Conservation (phyloP, 2,113 vertebrate genomes). For the Pachycephala philippinensis region DNA sequence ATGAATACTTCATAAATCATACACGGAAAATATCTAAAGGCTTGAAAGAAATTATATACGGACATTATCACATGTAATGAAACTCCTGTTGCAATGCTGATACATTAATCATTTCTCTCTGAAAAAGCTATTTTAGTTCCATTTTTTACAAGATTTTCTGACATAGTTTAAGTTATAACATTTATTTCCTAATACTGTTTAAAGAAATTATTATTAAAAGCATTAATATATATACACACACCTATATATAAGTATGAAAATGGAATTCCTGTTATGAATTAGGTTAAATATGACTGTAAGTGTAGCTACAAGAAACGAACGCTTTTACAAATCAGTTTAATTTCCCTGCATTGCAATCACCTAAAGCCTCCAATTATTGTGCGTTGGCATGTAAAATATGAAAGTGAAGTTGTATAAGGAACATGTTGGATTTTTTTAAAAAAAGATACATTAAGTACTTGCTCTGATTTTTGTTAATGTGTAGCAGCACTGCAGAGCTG, state of each 20-base stretch:
- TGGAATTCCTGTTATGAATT: background rate
- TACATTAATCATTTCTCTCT: background rate
- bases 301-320: background rate
- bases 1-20: background rate
- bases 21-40: background rate
- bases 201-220: background rate
- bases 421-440: background rate
- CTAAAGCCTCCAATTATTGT: background rate
- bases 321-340: background rate
- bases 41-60: background rate
- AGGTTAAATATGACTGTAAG: background rate
- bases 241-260: background rate
- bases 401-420: background rate
- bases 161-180: background rate
- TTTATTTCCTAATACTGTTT: background rate
- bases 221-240: background rate
- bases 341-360: background rate
- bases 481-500: background rate
- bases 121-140: background rate
- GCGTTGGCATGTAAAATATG: fast-evolving
- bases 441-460: background rate
- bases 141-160: background rate
- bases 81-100: background rate
- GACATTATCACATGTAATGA: background rate
- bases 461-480: background rate